Evolutionary conservation across 2,113 vertebrate genomes (phyloP).

Genomic region (Heterochromis multidens): DNA sequence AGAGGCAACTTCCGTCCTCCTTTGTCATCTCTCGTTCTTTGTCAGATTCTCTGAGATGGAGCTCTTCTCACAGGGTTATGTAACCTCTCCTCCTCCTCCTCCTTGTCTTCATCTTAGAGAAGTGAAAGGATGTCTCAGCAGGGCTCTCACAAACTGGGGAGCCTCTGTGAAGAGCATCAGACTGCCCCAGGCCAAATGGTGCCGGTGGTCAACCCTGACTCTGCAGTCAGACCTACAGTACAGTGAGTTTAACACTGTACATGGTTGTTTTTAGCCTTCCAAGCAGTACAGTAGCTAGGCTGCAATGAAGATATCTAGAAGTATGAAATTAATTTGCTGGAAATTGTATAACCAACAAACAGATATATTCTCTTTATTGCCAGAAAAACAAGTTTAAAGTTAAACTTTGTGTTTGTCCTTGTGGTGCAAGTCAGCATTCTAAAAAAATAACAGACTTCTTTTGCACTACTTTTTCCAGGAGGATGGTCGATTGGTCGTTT

Average conservation of each 20-base stretch:
- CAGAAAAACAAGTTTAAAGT: too few relatives aligned
- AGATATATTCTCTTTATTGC: too few relatives aligned
- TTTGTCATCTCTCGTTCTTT: slow-evolving; percentile 56
- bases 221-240: not conserved
- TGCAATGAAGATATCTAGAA: too few relatives aligned
- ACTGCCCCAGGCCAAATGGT: not conserved
- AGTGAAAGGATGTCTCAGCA: slow-evolving; percentile 40
- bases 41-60: slow-evolving; percentile 53
- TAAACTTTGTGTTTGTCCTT: too few relatives aligned
- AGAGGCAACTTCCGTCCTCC: slow-evolving; percentile 58
- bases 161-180: slow-evolving; percentile 14
- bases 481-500: too few relatives aligned
- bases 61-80: slow-evolving; percentile 52
- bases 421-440: too few relatives aligned
- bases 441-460: too few relatives aligned
- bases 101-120: slow-evolving; percentile 13
- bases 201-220: not conserved
- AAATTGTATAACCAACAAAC: too few relatives aligned
- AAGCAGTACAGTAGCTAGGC: too few relatives aligned
- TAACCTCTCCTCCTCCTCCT: slow-evolving; percentile 41
- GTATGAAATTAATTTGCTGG: too few relatives aligned
- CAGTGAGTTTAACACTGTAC: not conserved
- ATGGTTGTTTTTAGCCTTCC: not conserved
- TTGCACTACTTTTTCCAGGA: too few relatives aligned
- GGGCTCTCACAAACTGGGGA: not conserved